Percentiles rank a stretch among this genome's conserved stretches.
Conservation (phyloP, 2,113 vertebrate genomes). For the Poeciliopsis prolifica region DNA sequence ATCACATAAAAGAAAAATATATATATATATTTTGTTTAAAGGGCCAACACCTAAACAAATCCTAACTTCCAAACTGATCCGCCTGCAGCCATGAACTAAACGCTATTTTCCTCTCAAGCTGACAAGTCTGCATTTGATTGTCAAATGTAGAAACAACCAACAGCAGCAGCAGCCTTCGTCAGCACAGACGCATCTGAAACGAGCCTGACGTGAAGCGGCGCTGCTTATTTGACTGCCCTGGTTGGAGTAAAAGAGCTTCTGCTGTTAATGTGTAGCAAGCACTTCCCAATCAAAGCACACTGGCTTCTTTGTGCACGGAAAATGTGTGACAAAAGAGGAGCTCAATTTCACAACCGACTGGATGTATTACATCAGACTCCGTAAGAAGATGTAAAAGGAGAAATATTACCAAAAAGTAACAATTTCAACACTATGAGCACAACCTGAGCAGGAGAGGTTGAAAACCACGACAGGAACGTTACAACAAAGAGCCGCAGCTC, state of each 20-base stretch:
- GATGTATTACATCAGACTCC: neutral
- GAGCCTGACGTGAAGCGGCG: constrained; percentile 20
- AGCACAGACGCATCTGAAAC: neutral
- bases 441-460: neutral
- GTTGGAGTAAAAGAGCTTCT: constrained; percentile 17
- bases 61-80: neutral
- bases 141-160: constrained; percentile 17
- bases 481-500: neutral
- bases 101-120: neutral
- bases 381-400: constrained; percentile 5
- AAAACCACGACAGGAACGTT: neutral
- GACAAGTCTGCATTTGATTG: neutral
- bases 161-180: constrained; percentile 3
- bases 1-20: neutral
- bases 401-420: neutral
- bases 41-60: neutral
- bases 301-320: constrained; percentile 14
- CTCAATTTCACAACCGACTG: constrained; percentile 3
- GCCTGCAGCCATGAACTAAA: constrained; percentile 2
- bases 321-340: constrained; percentile 20
- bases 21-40: neutral
- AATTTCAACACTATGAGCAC: neutral
- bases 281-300: constrained; percentile 23
- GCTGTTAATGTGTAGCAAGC: constrained; percentile 14
- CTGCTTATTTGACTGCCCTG: constrained; percentile 21